Conservation (phyloP, 2,797 vertebrate species). For the Oreochromis grahami region DNA sequence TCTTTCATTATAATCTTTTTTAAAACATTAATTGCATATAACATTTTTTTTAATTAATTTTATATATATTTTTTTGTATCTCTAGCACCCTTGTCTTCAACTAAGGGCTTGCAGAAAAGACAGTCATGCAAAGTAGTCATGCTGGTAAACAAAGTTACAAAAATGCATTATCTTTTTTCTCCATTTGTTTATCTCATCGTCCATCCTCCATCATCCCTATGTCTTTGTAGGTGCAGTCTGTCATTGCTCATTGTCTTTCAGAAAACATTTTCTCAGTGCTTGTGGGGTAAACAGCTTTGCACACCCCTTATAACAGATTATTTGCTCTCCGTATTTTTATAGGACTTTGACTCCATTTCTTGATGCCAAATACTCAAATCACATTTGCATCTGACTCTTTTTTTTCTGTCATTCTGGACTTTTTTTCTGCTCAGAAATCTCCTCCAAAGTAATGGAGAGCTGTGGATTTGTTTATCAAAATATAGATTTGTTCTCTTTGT, state of each 20-base stretch:
- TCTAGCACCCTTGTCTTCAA: slow-evolving; percentile 80
- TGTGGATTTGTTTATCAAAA: slow-evolving; percentile 74
- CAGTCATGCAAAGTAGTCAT: slow-evolving; percentile 86
- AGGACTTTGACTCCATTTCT: slow-evolving; percentile 22
- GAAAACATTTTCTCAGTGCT: slow-evolving; percentile 4
- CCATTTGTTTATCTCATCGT: slow-evolving; percentile 65
- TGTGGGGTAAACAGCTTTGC: slow-evolving; percentile 2
- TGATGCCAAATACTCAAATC: slow-evolving; percentile 44
- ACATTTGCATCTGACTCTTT: slow-evolving; percentile 41
- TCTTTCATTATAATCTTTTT: slow-evolving; percentile 82
- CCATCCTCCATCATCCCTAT: slow-evolving; percentile 39
- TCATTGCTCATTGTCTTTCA: slow-evolving; percentile 49
- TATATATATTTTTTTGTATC: slow-evolving; percentile 76
- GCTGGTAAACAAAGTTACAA: slow-evolving; percentile 87
- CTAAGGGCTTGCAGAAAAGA: slow-evolving; percentile 84
- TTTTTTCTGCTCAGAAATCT: slow-evolving; percentile 36
- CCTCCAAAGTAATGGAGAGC: slow-evolving; percentile 57
- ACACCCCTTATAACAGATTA: slow-evolving; percentile 16
- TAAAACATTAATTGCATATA: slow-evolving; percentile 83
- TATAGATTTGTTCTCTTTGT: slow-evolving; percentile 78
- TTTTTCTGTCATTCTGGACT: slow-evolving; percentile 7
- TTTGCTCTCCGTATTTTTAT: slow-evolving; percentile 8
- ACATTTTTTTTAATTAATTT: slow-evolving; percentile 78
- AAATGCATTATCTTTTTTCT: slow-evolving; percentile 77
- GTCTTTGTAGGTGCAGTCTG: slow-evolving; percentile 42